Conservation (phyloP, 2,797 vertebrate species). For the Pseudopleuronectes americanus region DNA sequence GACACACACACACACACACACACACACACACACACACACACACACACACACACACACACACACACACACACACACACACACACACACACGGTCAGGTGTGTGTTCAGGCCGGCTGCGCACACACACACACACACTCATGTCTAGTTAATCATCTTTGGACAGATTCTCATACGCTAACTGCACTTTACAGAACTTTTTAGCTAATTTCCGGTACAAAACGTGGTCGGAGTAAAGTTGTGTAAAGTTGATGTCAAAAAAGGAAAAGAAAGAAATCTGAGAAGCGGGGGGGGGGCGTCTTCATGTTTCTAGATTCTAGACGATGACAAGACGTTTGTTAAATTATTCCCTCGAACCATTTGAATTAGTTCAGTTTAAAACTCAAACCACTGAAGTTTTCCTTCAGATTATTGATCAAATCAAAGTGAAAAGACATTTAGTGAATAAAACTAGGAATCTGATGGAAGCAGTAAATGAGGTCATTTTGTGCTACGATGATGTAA, state of each 20-base stretch:
- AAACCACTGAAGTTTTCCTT: neutral
- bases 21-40: constrained; percentile 12
- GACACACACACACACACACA: constrained; percentile 8
- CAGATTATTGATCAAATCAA: no score
- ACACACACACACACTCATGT: constrained; percentile 11
- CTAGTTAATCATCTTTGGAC: constrained; percentile 28
- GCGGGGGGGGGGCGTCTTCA: no score
- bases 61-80: constrained; percentile 1
- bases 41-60: constrained; percentile 3
- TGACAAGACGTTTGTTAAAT: neutral
- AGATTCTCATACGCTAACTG: constrained; percentile 75
- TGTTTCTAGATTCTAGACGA: no score
- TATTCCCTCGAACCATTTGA: neutral
- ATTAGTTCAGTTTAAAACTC: neutral
- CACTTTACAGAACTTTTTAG: constrained; percentile 77
- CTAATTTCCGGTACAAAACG: constrained; percentile 57
- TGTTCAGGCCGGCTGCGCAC: no score
- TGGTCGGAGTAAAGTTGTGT: constrained; percentile 35
- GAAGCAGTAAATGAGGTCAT: no score
- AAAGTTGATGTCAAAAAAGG: constrained; percentile 4
- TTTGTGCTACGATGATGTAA: no score
- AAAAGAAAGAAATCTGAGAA: neutral
- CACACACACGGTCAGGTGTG: no score
- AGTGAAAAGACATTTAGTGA: no score
- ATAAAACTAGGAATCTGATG: no score